Conservation (phyloP, 1,140 invertebrate genomes). For the Medauroidea extradentata region DNA sequence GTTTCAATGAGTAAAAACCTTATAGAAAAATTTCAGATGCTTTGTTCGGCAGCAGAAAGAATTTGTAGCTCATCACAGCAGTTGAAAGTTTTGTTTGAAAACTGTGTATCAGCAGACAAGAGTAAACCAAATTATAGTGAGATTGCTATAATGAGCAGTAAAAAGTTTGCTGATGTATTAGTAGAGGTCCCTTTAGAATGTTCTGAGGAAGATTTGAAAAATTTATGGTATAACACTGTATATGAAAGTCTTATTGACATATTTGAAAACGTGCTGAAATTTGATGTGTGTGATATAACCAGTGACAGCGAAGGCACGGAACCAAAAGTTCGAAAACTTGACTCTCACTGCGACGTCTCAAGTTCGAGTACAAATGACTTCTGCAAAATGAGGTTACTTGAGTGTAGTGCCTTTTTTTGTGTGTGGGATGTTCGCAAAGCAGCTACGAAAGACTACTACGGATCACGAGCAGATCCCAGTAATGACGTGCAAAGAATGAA, state of each 20-base stretch:
- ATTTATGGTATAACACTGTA: not conserved
- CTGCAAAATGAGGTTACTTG: no score
- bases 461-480: no score
- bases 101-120: not conserved
- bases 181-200: no score
- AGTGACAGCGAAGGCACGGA: no score
- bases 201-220: not conserved
- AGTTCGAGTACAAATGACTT: no score
- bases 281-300: not conserved
- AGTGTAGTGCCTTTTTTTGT: no score
- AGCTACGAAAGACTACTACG: no score
- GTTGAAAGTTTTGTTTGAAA: not conserved
- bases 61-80: not conserved
- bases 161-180: not conserved
- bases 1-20: conserved; percentile 26
- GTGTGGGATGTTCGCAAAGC: no score
- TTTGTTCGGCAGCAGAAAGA: not conserved
- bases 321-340: no score
- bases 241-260: not conserved
- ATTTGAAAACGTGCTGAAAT: not conserved
- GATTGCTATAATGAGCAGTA: not conserved
- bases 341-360: no score
- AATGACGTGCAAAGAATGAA: no score
- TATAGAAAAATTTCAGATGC: not conserved
- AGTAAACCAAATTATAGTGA: not conserved